Evolutionary conservation across 2,113 vertebrate genomes (phyloP).

Genomic region (Varanus salvator): DNA sequence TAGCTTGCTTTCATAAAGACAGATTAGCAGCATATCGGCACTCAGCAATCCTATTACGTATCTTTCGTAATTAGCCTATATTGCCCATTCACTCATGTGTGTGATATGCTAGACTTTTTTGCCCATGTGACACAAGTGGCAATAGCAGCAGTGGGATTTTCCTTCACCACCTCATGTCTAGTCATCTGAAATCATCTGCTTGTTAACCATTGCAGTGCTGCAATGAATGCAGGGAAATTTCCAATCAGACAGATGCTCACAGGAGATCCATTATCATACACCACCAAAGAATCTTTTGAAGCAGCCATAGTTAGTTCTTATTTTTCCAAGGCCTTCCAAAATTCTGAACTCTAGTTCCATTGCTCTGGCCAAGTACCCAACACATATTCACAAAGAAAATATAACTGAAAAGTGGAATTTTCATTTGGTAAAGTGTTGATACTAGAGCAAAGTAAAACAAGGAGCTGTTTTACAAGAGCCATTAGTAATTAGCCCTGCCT

Average conservation of each 20-base stretch:
- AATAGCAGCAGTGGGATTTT: neutral
- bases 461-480: constrained; percentile 3
- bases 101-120: no score
- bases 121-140: neutral
- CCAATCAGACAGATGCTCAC: neutral
- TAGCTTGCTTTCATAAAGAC: neutral
- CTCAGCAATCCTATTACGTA: neutral
- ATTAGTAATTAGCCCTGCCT: constrained; percentile 7
- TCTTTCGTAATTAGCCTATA: neutral
- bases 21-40: neutral
- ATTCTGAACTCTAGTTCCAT: neutral
- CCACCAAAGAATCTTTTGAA: neutral
- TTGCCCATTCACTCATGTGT: neutral
- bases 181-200: neutral
- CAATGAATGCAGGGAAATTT: neutral
- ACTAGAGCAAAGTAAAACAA: constrained; percentile 23
- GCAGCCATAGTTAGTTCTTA: neutral
- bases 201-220: neutral
- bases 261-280: neutral
- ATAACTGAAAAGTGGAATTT: constrained; percentile 7
- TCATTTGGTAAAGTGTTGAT: constrained; percentile 8
- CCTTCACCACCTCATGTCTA: neutral
- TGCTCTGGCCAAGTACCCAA: neutral
- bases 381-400: constrained; percentile 14
- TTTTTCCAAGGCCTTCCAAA: constrained; percentile 3